Evolutionary conservation across 2,888 invertebrate species (phyloP).

Genomic region (Elmis aenea): DNA sequence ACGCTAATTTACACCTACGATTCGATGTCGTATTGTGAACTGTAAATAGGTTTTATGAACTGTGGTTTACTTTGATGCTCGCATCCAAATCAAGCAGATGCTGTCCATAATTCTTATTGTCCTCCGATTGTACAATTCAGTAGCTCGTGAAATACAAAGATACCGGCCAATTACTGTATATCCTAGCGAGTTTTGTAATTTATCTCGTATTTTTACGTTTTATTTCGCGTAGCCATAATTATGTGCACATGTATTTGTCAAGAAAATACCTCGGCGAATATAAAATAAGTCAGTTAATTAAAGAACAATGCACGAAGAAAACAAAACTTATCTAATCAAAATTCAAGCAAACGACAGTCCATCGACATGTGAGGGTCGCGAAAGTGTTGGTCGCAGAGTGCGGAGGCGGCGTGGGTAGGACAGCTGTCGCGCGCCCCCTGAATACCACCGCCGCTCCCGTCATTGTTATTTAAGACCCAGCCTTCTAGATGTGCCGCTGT

Average conservation of each 20-base stretch:
- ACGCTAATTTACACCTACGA: conserved; percentile 17
- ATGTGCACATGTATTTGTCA: too few species aligned
- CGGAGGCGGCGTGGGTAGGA: conserved; percentile 22
- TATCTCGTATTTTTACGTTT: too few species aligned
- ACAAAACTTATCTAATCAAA: conserved; percentile 7
- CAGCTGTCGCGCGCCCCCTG: conserved; percentile 24
- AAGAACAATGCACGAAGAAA: too few species aligned
- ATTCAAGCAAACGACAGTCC: conserved; percentile 5
- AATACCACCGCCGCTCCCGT: conserved; percentile 25
- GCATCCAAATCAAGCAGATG: conserved; percentile 18
- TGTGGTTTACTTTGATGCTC: conserved; percentile 14
- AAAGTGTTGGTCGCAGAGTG: conserved; percentile 17
- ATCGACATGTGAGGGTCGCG: conserved; percentile 13
- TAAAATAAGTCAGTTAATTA: too few species aligned
- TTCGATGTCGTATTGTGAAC: conserved; percentile 6
- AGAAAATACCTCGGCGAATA: too few species aligned
- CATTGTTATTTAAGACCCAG: conserved; percentile 24
- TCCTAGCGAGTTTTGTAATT: too few species aligned
- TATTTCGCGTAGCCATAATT: too few species aligned
- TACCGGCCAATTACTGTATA: too few species aligned
- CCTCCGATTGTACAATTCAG: conserved; percentile 23
- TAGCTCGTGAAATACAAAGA: too few species aligned
- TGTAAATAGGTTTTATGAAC: conserved; percentile 14
- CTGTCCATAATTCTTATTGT: conserved; percentile 21
- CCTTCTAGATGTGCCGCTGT: conserved; percentile 16